Evolutionary conservation across 2,888 invertebrate genomes (phyloP).

Genomic region (Spialia ferax): DNA sequence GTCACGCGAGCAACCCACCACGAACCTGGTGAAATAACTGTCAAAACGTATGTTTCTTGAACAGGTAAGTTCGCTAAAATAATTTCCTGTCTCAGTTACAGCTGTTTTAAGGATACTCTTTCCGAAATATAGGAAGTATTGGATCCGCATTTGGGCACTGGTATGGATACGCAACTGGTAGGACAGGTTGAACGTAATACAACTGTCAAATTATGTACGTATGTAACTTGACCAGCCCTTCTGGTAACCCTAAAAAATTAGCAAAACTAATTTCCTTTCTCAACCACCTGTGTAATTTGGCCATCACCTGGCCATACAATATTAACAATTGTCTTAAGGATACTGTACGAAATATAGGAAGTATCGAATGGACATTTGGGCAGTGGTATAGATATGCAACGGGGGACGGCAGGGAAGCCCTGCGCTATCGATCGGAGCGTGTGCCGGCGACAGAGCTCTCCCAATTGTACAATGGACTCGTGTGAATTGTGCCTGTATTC

Average conservation of each 20-base stretch:
- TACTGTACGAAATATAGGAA: neutral
- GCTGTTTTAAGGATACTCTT: neutral
- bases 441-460: constrained; percentile 36
- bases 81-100: neutral
- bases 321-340: neutral
- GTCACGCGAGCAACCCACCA: no score
- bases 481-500: constrained; percentile 4
- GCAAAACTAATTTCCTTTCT: neutral
- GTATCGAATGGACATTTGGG: constrained; percentile 22
- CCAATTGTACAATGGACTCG: constrained; percentile 12
- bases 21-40: no score
- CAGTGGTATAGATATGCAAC: constrained; percentile 16
- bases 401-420: constrained; percentile 26
- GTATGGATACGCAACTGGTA: constrained; percentile 10
- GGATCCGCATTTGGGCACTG: constrained; percentile 18
- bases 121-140: constrained; percentile 6
- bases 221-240: neutral
- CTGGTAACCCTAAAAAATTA: neutral
- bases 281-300: neutral
- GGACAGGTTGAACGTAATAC: neutral
- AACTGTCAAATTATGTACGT: neutral
- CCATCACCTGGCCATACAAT: no score
- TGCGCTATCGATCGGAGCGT: constrained; percentile 47
- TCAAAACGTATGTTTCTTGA: no score
- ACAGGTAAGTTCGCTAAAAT: no score